A percentile compares a stretch with the other conserved stretches of the same genome.
Conservation (phyloP, 2,113 vertebrate genomes). For the Cynoglossus semilaevis region DNA sequence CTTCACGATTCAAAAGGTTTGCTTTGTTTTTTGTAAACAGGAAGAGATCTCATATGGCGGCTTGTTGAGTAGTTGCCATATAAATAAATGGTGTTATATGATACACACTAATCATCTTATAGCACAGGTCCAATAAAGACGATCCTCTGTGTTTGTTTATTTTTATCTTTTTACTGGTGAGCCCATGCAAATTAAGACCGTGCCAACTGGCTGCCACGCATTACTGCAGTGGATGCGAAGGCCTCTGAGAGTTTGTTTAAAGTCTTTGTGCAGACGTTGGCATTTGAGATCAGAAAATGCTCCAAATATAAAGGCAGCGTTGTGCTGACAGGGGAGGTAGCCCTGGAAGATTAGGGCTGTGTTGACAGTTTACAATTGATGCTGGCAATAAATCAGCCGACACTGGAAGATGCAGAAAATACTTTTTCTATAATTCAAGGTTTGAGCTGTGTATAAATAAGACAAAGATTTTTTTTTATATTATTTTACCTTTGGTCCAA, state of each 20-base stretch:
- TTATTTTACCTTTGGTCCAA: constrained; percentile 86
- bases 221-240: constrained; percentile 1
- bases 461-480: not conserved
- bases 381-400: constrained; percentile 12
- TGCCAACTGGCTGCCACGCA: constrained; percentile 6
- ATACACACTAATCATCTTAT: not conserved
- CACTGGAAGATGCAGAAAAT: constrained; percentile 1
- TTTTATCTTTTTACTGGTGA: constrained; percentile 22
- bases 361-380: constrained; percentile 14
- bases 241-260: constrained; percentile 10
- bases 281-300: constrained; percentile 21
- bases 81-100: too few species aligned
- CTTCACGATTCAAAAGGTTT: too few species aligned
- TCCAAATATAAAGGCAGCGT: constrained; percentile 19
- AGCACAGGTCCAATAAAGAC: constrained; percentile 10
- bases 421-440: constrained; percentile 2
- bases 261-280: constrained; percentile 11
- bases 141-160: constrained; percentile 12
- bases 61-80: too few species aligned
- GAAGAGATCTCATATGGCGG: too few species aligned
- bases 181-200: not conserved
- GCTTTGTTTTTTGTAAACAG: too few species aligned
- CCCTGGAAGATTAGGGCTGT: constrained; percentile 21
- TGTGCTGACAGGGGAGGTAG: constrained; percentile 10
- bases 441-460: constrained; percentile 1